phyloP scores from a whole-genome alignment of 2,113 vertebrate species.

The Stegastes partitus region DNA sequence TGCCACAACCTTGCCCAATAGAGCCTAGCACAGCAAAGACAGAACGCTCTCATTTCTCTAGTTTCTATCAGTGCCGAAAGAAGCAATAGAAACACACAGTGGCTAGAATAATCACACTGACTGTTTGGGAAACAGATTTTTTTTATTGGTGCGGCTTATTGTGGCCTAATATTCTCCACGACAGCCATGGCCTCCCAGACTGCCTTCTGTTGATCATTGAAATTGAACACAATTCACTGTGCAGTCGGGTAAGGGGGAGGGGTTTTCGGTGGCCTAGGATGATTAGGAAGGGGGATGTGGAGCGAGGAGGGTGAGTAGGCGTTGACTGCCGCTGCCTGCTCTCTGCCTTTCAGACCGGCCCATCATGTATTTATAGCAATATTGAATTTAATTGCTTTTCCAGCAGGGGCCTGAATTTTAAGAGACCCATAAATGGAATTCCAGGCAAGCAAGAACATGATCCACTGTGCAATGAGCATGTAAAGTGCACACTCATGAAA shows the following conservation, averaged over 20 bases:
- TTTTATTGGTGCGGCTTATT: slow-evolving; percentile 53
- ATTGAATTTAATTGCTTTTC: slow-evolving; percentile 74
- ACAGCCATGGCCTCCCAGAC: slow-evolving; percentile 59
- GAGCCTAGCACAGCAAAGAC: slow-evolving; percentile 47
- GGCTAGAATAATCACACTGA: slow-evolving; percentile 51
- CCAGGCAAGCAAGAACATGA: slow-evolving; percentile 53
- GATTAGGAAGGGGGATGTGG: slow-evolving; percentile 50
- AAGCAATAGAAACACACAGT: slow-evolving; percentile 23
- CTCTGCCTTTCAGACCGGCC: slow-evolving; percentile 36
- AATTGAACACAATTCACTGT: slow-evolving; percentile 70
- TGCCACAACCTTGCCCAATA: slow-evolving; percentile 32
- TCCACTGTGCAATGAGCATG: slow-evolving; percentile 50
- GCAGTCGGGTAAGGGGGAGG: slow-evolving; percentile 14
- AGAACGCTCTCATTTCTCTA: slow-evolving; percentile 52
- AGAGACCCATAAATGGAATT: slow-evolving; percentile 67
- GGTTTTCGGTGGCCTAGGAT: slow-evolving; percentile 19
- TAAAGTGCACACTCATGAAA: slow-evolving; percentile 59
- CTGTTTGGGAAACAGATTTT: slow-evolving; percentile 35
- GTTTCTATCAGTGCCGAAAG: slow-evolving; percentile 35
- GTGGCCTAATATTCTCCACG: slow-evolving; percentile 59
- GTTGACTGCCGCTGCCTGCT: slow-evolving; percentile 47
- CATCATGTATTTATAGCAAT: slow-evolving; percentile 72
- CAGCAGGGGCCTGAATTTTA: slow-evolving; percentile 60
- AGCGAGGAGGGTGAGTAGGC: slow-evolving; percentile 36
- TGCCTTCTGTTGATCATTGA: slow-evolving; percentile 71